Evolutionary conservation across 1,140 invertebrate species (phyloP), one percentile per base, ranked within the genome.

Genomic region (Leptinotarsa texana): DNA sequence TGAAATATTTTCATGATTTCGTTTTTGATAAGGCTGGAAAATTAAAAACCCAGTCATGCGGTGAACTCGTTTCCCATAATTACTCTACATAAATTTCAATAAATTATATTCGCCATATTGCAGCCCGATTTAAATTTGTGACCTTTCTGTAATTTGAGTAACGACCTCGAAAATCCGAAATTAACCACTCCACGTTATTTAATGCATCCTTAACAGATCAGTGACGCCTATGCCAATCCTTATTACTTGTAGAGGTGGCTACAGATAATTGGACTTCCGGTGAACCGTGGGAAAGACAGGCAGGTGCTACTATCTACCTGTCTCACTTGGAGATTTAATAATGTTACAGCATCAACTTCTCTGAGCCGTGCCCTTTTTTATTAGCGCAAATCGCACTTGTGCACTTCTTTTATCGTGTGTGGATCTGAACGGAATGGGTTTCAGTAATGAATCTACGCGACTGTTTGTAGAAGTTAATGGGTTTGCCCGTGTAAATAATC

Each of bases 181-280:
- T 57, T 57, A 18, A 18, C 51, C 51, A 17, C 51, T 57, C n/a
- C 15, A 57, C n/a, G 51, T 57, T 57, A 57, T 57, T 57, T 57
- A 57, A 18, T 57, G 51, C 63, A 65, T 65, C 63, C 21, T 65
- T 65, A 65, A 65, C 21, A 24, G 48, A 57, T 18, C 21, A 70
- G 24, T 17, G 42, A 73, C 71, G 71, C 71, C 61, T 22, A 47
- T 61, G 62, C 71, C 33, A 73, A 73, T 74, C 74, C 76, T 75
- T 75, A 62, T 77, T 75, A 63, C 63, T 73, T 66, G 33, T 21
- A 72, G 72, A 77, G 69, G 72, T 73, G 72, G 78, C 72, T 72
- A 63, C 47, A 33, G 33, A 76, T 80, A 82, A 82, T 82, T 82
- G 80, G 77, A 82, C 80, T 82, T 82, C 80, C 80, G 80, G 76